These are phyloP conservation scores for Styela clava DNA, from an alignment of 23 tunicate genomes.

Conservation along the genomic window DNA sequence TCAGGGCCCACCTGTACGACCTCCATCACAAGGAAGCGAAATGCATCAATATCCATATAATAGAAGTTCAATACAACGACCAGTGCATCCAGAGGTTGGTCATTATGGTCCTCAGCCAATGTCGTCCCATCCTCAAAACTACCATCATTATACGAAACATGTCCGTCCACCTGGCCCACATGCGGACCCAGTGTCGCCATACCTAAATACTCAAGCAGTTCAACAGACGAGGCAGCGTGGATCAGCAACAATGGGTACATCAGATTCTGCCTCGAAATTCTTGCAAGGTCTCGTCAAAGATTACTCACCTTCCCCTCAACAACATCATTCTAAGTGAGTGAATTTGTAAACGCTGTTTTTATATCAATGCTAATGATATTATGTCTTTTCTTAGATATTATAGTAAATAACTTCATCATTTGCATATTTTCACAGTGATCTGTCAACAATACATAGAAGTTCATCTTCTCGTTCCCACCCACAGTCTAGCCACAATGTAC, in stretches of 20 bases:
- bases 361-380: too few relatives aligned
- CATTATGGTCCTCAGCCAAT: neutral
- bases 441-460: neutral
- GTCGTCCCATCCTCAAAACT: slow-evolving; percentile 13
- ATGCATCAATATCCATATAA: neutral
- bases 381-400: too few relatives aligned
- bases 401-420: too few relatives aligned
- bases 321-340: neutral
- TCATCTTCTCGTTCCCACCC: neutral
- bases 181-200: neutral
- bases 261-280: slow-evolving; percentile 9
- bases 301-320: neutral
- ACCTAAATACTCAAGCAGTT: neutral
- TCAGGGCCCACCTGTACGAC: neutral
- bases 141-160: slow-evolving; percentile 10
- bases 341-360: too few relatives aligned
- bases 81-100: neutral
- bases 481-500: too few relatives aligned
- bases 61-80: neutral
- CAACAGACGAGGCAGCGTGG: neutral
- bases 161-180: slow-evolving; percentile 9
- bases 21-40: neutral
- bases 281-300: slow-evolving; percentile 1
- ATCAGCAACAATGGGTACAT: neutral
- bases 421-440: neutral